Conservation (phyloP, 2,113 vertebrate genomes). For the Ageneiosus marmoratus region DNA sequence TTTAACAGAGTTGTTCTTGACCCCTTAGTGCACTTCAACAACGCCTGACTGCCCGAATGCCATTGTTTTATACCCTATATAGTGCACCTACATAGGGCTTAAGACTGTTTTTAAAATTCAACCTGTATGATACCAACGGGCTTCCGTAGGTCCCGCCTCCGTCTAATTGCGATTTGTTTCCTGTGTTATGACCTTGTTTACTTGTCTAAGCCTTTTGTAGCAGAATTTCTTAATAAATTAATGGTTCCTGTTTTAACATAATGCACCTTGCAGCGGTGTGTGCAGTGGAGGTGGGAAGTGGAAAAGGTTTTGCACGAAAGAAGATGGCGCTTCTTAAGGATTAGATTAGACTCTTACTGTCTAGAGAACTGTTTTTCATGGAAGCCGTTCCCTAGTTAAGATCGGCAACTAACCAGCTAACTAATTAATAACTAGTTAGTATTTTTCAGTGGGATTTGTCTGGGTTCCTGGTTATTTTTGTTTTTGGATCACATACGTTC, state of each 20-base stretch:
- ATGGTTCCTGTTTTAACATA: background rate
- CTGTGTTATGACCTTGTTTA: conserved; percentile 68
- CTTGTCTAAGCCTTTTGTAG: conserved; percentile 25
- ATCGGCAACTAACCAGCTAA: background rate
- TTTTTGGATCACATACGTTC: background rate
- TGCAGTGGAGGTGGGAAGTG: too few species aligned
- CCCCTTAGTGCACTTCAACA: conserved; percentile 7
- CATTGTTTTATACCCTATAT: background rate
- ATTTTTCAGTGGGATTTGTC: background rate
- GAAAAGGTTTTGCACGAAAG: background rate
- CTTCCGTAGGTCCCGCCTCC: conserved; percentile 67
- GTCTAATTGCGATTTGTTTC: conserved; percentile 61
- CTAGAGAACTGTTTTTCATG: background rate
- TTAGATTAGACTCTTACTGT: background rate
- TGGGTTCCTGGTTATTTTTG: background rate
- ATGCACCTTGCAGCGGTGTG: background rate
- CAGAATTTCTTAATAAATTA: background rate
- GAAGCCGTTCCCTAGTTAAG: background rate
- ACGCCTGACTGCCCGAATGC: fast-evolving
- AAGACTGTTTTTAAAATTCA: background rate
- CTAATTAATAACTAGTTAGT: background rate
- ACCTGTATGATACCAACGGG: background rate
- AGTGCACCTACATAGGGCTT: background rate
- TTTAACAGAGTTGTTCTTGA: too few species aligned
- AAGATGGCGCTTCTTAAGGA: background rate